phyloP scores from a whole-genome alignment of 2,113 vertebrate genomes.

The Aspiorhynchus laticeps region DNA sequence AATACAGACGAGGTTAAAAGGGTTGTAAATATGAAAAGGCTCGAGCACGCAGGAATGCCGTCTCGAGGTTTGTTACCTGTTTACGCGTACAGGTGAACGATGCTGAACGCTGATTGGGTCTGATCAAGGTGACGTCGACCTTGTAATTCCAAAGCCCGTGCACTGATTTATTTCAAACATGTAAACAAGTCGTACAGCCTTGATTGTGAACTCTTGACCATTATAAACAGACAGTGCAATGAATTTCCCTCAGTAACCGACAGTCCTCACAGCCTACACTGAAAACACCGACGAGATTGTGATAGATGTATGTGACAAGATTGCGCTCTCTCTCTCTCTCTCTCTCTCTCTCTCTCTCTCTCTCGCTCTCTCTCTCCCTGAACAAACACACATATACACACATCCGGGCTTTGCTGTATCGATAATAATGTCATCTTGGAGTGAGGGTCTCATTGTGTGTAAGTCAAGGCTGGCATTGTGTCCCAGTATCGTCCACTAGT shows the following conservation, averaged over 20 bases:
- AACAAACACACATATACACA: background rate
- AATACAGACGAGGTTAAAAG: background rate
- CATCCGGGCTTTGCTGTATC: slow-evolving; percentile 19
- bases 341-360: slow-evolving; percentile 22
- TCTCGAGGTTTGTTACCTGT: slow-evolving; percentile 24
- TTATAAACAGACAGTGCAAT: background rate
- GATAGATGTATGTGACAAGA: background rate
- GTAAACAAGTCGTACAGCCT: slow-evolving; percentile 29
- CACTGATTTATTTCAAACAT: slow-evolving; percentile 27
- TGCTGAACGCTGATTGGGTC: slow-evolving; percentile 42
- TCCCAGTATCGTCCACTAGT: slow-evolving; percentile 29
- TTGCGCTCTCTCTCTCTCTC: background rate
- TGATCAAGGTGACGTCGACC: background rate
- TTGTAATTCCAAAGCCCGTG: slow-evolving; percentile 5
- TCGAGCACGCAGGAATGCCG: background rate
- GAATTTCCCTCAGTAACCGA: background rate
- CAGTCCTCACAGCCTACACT: background rate
- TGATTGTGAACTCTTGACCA: background rate
- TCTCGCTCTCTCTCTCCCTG: slow-evolving; percentile 18
- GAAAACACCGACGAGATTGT: background rate
- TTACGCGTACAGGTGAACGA: slow-evolving; percentile 21
- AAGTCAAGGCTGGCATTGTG: slow-evolving; percentile 50
- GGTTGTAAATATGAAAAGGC: slow-evolving; percentile 2
- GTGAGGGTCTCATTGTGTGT: slow-evolving; percentile 19
- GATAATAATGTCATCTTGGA: slow-evolving; percentile 22